These are phyloP conservation scores for Lampris megalopsis DNA, from an alignment of 2,113 vertebrate genomes.

Conservation along the genomic window DNA sequence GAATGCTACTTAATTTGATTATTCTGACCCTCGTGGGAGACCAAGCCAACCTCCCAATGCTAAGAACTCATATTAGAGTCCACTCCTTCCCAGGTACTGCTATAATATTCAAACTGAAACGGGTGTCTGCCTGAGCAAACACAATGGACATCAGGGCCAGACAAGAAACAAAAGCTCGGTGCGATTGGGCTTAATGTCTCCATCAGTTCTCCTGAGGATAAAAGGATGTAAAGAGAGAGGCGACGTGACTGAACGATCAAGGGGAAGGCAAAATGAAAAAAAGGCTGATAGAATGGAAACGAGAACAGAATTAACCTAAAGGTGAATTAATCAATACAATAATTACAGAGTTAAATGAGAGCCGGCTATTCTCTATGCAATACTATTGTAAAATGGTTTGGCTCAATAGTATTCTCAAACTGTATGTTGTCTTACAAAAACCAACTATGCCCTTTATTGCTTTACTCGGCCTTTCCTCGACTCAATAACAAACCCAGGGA, in stretches of 20 bases:
- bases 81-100: slow-evolving; percentile 14
- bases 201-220: slow-evolving; percentile 31
- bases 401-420: slow-evolving; percentile 13
- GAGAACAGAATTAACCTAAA: slow-evolving; percentile 37
- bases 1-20: slow-evolving; percentile 3
- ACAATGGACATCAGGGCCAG: slow-evolving; percentile 42
- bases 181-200: slow-evolving; percentile 32
- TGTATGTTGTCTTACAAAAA: not conserved
- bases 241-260: slow-evolving; percentile 6
- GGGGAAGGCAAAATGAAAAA: not conserved
- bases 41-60: not conserved
- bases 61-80: slow-evolving; percentile 13
- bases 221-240: slow-evolving; percentile 11
- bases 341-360: slow-evolving; percentile 34
- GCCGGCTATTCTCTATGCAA: slow-evolving; percentile 18
- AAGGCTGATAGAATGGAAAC: not conserved
- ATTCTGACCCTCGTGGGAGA: slow-evolving; percentile 1
- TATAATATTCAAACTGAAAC: slow-evolving; percentile 36
- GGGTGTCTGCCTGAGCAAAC: slow-evolving; percentile 21
- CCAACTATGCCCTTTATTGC: not conserved
- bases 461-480: not conserved
- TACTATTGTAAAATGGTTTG: slow-evolving; percentile 19
- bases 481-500: too few relatives aligned
- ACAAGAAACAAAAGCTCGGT: slow-evolving; percentile 37
- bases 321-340: slow-evolving; percentile 33